Percentiles rank a stretch among this genome's conserved stretches.
Evolutionary conservation across 2,888 invertebrate species (phyloP).

Genomic region (Troglohyphantes excavatus): DNA sequence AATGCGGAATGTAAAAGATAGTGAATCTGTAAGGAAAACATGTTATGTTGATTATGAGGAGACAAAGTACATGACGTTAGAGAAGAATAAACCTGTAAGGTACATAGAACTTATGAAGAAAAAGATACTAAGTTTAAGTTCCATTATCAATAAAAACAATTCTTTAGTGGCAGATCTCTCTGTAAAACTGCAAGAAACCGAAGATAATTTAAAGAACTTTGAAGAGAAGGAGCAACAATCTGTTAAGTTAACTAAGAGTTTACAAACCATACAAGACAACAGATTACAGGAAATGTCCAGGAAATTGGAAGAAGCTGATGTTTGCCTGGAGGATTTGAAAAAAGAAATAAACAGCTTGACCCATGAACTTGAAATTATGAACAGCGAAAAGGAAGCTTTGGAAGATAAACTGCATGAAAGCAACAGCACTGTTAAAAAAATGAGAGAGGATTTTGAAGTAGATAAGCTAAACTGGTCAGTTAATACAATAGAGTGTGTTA

Average conservation of each 20-base stretch:
- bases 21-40: constrained; percentile 8
- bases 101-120: not conserved
- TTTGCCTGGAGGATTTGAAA: not conserved
- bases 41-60: not conserved
- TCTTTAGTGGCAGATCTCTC: not conserved
- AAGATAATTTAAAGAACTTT: not conserved
- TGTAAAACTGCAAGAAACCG: not conserved
- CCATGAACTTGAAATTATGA: not conserved
- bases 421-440: not conserved
- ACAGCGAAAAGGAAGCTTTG: not conserved
- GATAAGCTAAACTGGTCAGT: constrained; percentile 11
- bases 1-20: not conserved
- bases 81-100: not conserved
- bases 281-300: not conserved
- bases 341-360: constrained; percentile 23
- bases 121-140: not conserved
- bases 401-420: not conserved
- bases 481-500: constrained; percentile 24
- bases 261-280: not conserved
- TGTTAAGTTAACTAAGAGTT: not conserved
- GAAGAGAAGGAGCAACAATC: not conserved
- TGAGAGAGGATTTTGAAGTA: constrained; percentile 6
- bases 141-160: constrained; percentile 1
- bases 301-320: not conserved
- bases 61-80: not conserved